Conservation (phyloP, 2,797 vertebrate genomes). For the Borostomias antarcticus region DNA sequence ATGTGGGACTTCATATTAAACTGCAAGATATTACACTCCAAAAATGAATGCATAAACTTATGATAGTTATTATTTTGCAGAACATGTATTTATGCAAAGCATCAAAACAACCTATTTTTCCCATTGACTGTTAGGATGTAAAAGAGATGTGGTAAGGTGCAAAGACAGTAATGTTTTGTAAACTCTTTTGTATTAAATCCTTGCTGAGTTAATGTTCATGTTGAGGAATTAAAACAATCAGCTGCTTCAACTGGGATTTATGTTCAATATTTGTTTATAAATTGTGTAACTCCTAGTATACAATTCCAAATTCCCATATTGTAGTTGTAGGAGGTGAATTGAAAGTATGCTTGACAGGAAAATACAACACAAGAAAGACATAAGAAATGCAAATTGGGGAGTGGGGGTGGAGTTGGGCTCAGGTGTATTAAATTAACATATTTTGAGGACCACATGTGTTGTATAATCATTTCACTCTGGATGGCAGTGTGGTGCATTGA, state of each 20-base stretch:
- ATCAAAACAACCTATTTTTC: not conserved
- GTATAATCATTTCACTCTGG: slow-evolving; percentile 12
- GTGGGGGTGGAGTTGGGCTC: no score
- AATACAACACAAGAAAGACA: no score
- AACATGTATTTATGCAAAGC: not conserved
- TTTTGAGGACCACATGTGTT: not conserved
- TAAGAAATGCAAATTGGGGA: no score
- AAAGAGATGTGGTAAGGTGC: not conserved
- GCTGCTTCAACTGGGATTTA: not conserved
- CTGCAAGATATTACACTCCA: not conserved
- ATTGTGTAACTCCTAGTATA: not conserved
- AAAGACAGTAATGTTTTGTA: slow-evolving; percentile 1
- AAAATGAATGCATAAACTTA: no score
- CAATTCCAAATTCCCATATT: not conserved
- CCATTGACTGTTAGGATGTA: not conserved
- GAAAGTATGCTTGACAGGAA: no score
- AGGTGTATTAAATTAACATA: no score
- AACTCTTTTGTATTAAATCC: not conserved
- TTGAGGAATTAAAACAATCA: not conserved
- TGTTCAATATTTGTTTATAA: not conserved
- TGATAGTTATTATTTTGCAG: not conserved
- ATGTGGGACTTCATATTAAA: not conserved
- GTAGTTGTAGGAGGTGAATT: no score
- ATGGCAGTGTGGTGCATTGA: slow-evolving; percentile 28
- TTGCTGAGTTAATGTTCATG: not conserved